Evolutionary conservation across 2,888 invertebrate genomes (phyloP), one percentile per base, ranked within the genome.

Genomic region (Perizoma flavofasciatum): DNA sequence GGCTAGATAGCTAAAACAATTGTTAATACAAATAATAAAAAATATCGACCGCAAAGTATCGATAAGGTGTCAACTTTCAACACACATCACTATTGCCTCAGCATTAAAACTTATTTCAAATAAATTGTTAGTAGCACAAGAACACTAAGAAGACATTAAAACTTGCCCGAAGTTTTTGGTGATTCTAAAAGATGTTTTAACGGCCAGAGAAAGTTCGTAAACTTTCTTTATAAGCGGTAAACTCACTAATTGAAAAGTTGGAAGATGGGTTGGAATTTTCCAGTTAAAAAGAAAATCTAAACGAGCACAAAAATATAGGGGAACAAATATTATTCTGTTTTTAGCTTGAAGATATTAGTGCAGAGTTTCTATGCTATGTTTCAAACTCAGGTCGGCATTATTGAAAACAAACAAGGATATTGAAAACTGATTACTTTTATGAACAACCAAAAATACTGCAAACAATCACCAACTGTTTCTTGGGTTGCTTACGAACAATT

Each of bases 211-310:
- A 77, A 80, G 52, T 40, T 77, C 73, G 70, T 77, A 77, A 78
- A 79, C 77, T 79, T 78, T 79, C 75, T 77, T 79, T 77, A 74
- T 73, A 73, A 75, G 74, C 77, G 74, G 75, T 73, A 73, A 83
- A 81, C 78, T 78, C 73, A 68, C 77, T 85, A 83, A 85, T 85
- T 85, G 80, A 77, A 76, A 83, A 85, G 74, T 75, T 63, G 49
- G 51, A 52, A 51, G 64, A 57, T 62, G 46, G 54, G 55, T 45
- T 55, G 55, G 55, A 55, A 49, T 56, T 54, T 55, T 50, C 47
- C 34, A 45, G 34, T 11, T 44, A 6, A 40, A 6, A 22, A 22
- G 22, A 22, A 22, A 22, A 22, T 3, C 22, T 22, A 3, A 22
- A 22, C 22, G 22, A 22, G 22, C 22, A 22, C 3, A 22, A 22